Evolutionary conservation across 2,113 vertebrate species (phyloP).

Genomic region (Phaetusa simplex): DNA sequence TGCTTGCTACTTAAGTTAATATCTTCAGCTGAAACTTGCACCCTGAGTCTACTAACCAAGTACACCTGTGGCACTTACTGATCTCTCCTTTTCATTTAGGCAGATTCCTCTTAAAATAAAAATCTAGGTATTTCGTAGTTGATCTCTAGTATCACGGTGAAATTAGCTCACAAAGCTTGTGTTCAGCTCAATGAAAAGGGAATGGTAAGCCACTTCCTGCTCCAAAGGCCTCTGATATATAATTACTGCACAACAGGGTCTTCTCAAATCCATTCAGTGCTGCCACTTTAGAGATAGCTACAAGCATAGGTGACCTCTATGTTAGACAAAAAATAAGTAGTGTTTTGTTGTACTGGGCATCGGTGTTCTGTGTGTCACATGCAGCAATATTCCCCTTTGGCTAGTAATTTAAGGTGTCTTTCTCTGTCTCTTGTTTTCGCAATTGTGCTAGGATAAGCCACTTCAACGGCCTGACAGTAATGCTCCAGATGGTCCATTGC

Average conservation of each 20-base stretch:
- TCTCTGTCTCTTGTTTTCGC: not conserved
- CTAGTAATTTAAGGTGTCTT: not conserved
- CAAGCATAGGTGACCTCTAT: not conserved
- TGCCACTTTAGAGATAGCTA: not conserved
- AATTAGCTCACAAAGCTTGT: not conserved
- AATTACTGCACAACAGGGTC: not conserved
- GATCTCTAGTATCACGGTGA: not conserved
- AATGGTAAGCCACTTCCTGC: not conserved
- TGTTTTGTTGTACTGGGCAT: not conserved
- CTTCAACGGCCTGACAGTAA: not conserved
- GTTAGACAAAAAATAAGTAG: not conserved
- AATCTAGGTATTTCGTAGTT: not conserved
- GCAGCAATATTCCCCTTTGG: not conserved
- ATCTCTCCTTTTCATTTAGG: not conserved
- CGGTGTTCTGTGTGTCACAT: not conserved
- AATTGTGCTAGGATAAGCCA: conserved; percentile 42
- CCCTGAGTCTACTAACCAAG: not conserved
- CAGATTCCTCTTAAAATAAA: not conserved
- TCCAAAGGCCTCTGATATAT: not conserved
- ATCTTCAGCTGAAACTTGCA: not conserved
- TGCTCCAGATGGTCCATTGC: conserved; percentile 48
- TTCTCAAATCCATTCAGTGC: not conserved
- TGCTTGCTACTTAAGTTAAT: not conserved
- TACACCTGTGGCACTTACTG: not conserved
- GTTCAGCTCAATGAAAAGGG: not conserved